A percentile compares a stretch with the other conserved stretches of the same genome.
Conservation (phyloP, 2,113 vertebrate species). For the Glaucidium brasilianum region DNA sequence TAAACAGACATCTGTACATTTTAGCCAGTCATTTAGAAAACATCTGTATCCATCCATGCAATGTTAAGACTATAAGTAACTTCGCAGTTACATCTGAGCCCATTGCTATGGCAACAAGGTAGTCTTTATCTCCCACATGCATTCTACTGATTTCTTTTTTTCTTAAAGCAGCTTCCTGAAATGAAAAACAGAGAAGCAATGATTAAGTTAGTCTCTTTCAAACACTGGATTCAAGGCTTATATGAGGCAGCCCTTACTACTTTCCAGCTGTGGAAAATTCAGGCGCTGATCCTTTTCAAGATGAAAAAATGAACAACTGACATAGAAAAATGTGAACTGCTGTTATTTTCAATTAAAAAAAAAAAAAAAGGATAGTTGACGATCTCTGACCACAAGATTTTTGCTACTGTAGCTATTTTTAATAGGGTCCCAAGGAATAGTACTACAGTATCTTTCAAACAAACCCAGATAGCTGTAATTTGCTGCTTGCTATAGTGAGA, state of each 20-base stretch:
- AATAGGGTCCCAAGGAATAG: background rate
- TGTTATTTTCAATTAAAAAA: no score
- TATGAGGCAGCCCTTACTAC: background rate
- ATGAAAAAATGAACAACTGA: background rate
- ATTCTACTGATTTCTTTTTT: conserved; percentile 34
- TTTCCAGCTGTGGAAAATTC: conserved; percentile 26
- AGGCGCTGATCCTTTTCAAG: background rate
- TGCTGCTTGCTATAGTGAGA: background rate
- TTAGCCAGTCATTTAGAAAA: conserved; percentile 48
- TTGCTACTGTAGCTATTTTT: background rate
- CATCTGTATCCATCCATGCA: conserved; percentile 44
- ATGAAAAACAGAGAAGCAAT: conserved; percentile 51
- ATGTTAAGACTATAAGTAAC: conserved; percentile 52
- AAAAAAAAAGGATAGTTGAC: no score
- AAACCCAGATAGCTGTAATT: background rate
- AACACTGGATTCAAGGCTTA: background rate
- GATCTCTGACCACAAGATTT: background rate
- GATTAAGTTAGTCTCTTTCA: background rate
- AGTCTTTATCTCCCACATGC: conserved; percentile 40
- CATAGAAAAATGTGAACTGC: no score
- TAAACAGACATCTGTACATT: conserved; percentile 22
- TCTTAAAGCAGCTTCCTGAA: conserved; percentile 74
- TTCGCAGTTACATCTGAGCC: conserved; percentile 31
- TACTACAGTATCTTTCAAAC: background rate
- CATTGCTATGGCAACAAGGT: conserved; percentile 6